Evolutionary conservation across 1,140 invertebrate species (phyloP).

Genomic region (Drosophila oshimai): DNA sequence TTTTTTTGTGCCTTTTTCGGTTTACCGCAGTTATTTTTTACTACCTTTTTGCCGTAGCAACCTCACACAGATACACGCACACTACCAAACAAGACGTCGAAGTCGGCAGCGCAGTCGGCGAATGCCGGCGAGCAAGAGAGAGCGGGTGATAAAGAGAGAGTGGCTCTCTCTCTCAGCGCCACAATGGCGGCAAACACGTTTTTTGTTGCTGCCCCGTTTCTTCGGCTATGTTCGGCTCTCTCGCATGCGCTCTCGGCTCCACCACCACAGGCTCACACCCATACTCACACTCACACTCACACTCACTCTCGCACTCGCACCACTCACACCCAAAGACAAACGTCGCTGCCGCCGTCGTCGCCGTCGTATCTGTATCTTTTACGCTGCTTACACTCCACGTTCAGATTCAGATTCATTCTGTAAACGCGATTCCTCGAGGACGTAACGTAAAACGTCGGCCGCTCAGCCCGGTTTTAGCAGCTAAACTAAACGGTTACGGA

Average conservation of each 20-base stretch:
- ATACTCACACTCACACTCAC: conserved; percentile 24
- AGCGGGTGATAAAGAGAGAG: conserved; percentile 7
- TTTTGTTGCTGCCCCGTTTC: conserved; percentile 66
- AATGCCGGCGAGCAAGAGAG: conserved; percentile 30
- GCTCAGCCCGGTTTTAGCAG: conserved; percentile 72
- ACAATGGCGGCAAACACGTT: conserved; percentile 78
- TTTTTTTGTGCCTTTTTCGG: conserved; percentile 79
- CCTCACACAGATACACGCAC: conserved; percentile 23
- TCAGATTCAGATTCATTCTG: conserved; percentile 83
- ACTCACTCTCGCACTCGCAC: conserved; percentile 16
- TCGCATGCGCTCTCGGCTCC: conserved; percentile 73
- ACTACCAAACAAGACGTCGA: conserved; percentile 29
- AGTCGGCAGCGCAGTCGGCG: conserved; percentile 22
- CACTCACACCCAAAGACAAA: conserved; percentile 28
- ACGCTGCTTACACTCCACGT: conserved; percentile 82
- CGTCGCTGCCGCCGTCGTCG: conserved; percentile 29
- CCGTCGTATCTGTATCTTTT: conserved; percentile 76
- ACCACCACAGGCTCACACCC: conserved; percentile 43
- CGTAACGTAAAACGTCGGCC: conserved; percentile 82
- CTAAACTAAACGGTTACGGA: conserved; percentile 67
- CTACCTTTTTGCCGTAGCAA: conserved; percentile 78
- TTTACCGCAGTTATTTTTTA: conserved; percentile 81
- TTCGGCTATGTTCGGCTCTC: conserved; percentile 54
- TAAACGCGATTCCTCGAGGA: conserved; percentile 83
- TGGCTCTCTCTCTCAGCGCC: conserved; percentile 14